Base-by-base conservation (phyloP, 2,888 invertebrate species). In the Lomographa bimaculata region DNA sequence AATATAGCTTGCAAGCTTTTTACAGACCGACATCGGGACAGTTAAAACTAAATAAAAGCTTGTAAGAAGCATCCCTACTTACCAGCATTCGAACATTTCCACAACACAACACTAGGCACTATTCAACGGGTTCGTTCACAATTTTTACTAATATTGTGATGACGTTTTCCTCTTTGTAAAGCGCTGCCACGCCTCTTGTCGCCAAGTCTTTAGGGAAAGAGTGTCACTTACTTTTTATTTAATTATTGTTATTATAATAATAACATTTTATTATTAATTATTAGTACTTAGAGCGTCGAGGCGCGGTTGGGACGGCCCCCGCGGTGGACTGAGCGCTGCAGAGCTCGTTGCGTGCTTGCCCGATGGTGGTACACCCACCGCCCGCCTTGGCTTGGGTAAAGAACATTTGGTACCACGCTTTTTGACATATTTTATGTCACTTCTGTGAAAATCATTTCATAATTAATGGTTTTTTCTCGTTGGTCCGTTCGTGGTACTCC, bases 291-390 rank as follows among this genome's bases (percentile, higher is more conserved):
- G 47, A 10, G 38, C 26, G 40, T 19, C 57, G 46, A 62, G 64
- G 65, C 73, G 71, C 77, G 74, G 72, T 74, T 62, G 70, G 60
- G 67, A 64, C 70, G 67, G 69, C 55, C 57, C 71, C 65, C 76
- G 76, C 67, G 71, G 70, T 74, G 63, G 71, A 86, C 86, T 87
- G 85, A 78, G 71, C 70, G 71, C 60, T 76, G 81, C 76, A 72
- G 69, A 72, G 63, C 65, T 64, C 65, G 70, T 86, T 75, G 87
- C 86, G 87, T 87, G 87, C 71, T 71, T 64, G 62, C 62, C 60
- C 65, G 58, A 61, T 65, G 71, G 63, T 71, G 71, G 64, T 57
- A 77, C 73, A 77, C 78, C 76, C 70, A 73, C 71, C 72, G 66
- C 62, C 65, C 64, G 69, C 71, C 65, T 68, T 58, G 59, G 33